These are phyloP conservation scores for Hemistola chrysoprasaria DNA, from an alignment of 2,888 invertebrate species.

Conservation along the genomic window DNA sequence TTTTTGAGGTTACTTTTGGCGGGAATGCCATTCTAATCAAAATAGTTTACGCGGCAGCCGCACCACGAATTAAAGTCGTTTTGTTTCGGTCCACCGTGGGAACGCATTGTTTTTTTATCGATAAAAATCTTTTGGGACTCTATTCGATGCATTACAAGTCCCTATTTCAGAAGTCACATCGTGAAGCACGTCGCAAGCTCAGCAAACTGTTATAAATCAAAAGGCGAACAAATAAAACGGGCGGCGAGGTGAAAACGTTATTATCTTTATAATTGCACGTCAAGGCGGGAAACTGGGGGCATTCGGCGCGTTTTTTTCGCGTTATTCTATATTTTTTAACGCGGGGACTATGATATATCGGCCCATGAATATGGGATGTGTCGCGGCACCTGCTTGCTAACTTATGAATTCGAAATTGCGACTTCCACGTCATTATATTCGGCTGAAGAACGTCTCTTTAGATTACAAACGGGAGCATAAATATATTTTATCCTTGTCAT, in stretches of 20 bases:
- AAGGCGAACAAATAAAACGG: conserved; percentile 73
- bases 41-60: conserved; percentile 75
- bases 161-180: too few species aligned
- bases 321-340: conserved; percentile 54
- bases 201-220: conserved; percentile 74
- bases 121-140: conserved; percentile 22
- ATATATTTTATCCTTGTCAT: conserved; percentile 7
- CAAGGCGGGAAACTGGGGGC: conserved; percentile 63
- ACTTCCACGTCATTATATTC: conserved; percentile 59
- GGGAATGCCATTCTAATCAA: conserved; percentile 80
- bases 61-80: conserved; percentile 44
- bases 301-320: conserved; percentile 51
- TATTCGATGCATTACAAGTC: not conserved
- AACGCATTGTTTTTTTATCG: conserved; percentile 50
- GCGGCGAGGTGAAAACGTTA: conserved; percentile 77
- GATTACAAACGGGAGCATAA: conserved; percentile 24
- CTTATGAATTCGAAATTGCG: conserved; percentile 75
- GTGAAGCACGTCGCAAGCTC: conserved; percentile 43
- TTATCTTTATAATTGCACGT: conserved; percentile 83
- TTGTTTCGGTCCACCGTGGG: conserved; percentile 58
- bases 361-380: conserved; percentile 78
- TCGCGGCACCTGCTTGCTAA: conserved; percentile 70
- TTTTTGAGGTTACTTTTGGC: conserved; percentile 64
- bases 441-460: conserved; percentile 31
- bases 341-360: conserved; percentile 71